Conservation (phyloP, 1,140 invertebrate genomes). For the Amphibalanus amphitrite region DNA sequence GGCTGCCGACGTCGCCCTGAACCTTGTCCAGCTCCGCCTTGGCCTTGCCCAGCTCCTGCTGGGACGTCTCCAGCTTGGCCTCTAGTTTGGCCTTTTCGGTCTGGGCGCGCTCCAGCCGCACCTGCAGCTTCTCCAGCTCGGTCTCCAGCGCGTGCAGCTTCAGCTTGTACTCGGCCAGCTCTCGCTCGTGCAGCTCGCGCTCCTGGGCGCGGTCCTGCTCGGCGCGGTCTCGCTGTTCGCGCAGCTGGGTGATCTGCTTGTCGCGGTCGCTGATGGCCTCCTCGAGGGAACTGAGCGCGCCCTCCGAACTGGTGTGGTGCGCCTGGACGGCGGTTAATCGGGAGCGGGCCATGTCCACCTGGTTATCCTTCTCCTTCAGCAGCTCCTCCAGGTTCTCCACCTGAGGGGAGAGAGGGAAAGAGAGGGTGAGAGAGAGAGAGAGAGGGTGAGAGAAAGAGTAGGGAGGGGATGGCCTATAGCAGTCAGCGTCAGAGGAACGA, state of each 20-base stretch:
- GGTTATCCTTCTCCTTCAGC: constrained; percentile 93
- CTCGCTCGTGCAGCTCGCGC: constrained; percentile 76
- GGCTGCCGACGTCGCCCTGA: constrained; percentile 67
- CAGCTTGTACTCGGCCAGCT: constrained; percentile 87
- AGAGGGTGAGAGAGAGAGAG: no score
- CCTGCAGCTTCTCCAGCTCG: constrained; percentile 64
- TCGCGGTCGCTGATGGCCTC: constrained; percentile 93
- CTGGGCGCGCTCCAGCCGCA: constrained; percentile 62
- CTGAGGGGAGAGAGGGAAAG: constrained; percentile 34
- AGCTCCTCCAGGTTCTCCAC: constrained; percentile 94
- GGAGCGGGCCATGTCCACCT: constrained; percentile 84
- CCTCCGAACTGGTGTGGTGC: constrained; percentile 78
- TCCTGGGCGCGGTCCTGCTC: constrained; percentile 92
- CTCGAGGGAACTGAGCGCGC: constrained; percentile 76
- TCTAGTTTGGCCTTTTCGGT: constrained; percentile 78
- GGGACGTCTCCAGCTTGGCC: constrained; percentile 74
- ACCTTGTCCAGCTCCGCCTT: constrained; percentile 84
- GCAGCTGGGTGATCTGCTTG: constrained; percentile 79
- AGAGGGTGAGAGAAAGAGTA: constrained; percentile 3
- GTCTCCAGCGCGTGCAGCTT: constrained; percentile 42
- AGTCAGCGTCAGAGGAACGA: no score
- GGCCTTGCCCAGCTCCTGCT: constrained; percentile 80
- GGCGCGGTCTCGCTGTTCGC: constrained; percentile 82
- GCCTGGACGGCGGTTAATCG: constrained; percentile 57
- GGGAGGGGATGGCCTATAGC: no score